These are phyloP conservation scores for Plodia interpunctella DNA, from an alignment of 1,140 invertebrate genomes.

Conservation along the genomic window DNA sequence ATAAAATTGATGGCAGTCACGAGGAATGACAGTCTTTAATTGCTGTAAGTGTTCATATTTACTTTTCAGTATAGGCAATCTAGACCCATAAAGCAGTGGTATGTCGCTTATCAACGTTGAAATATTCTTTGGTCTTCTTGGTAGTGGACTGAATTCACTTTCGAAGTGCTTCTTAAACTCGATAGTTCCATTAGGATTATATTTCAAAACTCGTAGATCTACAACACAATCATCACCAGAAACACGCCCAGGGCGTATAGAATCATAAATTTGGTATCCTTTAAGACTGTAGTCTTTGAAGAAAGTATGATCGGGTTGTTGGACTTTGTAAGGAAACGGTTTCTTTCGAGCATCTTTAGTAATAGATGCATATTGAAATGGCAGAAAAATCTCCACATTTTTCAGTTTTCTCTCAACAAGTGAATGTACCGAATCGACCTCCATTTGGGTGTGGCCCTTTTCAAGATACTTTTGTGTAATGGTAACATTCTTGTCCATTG, in stretches of 20 bases:
- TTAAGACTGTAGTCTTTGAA: slow-evolving; percentile 15
- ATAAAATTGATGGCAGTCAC: slow-evolving; percentile 24
- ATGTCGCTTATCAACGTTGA: slow-evolving; percentile 14
- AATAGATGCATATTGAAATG: slow-evolving; percentile 9
- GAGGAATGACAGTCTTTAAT: slow-evolving; percentile 28
- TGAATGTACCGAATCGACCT: too few relatives aligned
- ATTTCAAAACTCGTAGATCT: slow-evolving; percentile 12
- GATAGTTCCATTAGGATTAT: slow-evolving; percentile 24
- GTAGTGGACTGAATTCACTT: slow-evolving; percentile 17
- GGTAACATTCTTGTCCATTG: too few relatives aligned
- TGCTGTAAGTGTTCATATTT: slow-evolving; percentile 34
- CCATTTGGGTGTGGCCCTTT: too few relatives aligned
- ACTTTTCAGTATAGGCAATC: slow-evolving; percentile 21
- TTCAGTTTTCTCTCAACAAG: too few relatives aligned
- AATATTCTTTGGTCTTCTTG: slow-evolving; percentile 20
- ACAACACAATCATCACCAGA: slow-evolving; percentile 14
- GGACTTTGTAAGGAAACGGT: slow-evolving; percentile 9
- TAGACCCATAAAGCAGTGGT: slow-evolving; percentile 15
- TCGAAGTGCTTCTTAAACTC: slow-evolving; percentile 16
- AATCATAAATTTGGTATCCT: slow-evolving; percentile 16
- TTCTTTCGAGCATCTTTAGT: slow-evolving; percentile 6
- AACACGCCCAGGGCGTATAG: slow-evolving; percentile 13
- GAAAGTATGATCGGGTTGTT: slow-evolving; percentile 11
- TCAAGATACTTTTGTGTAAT: too few relatives aligned
- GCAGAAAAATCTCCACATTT: slow-evolving; percentile 5